phyloP scores from a whole-genome alignment of 2,888 invertebrate species.

The Heliconius aoede region DNA sequence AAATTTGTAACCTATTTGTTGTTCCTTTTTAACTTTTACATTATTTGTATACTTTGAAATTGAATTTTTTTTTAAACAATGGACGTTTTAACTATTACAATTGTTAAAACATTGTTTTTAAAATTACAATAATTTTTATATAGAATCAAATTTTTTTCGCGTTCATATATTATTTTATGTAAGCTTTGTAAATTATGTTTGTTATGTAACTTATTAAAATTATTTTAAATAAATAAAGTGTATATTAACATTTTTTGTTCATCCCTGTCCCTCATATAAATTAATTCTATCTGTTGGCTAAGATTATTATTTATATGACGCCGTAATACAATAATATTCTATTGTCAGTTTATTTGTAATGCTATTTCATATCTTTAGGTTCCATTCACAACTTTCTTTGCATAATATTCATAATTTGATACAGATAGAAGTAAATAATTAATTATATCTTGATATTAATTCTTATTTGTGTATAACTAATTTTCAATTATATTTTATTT shows the following conservation, averaged over 20 bases:
- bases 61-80: background rate
- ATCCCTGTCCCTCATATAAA: constrained; percentile 8
- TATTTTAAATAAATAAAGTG: constrained; percentile 56
- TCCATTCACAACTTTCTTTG: background rate
- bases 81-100: constrained; percentile 18
- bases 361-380: constrained; percentile 2
- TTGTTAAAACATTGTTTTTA: no score
- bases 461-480: background rate
- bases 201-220: constrained; percentile 58
- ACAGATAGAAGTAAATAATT: no score
- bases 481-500: background rate
- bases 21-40: constrained; percentile 35
- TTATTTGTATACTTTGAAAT: constrained; percentile 41
- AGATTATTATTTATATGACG: background rate
- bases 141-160: constrained; percentile 64
- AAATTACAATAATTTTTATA: constrained; percentile 41
- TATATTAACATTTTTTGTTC: constrained; percentile 52
- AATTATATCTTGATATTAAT: background rate
- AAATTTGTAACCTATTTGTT: constrained; percentile 43
- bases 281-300: background rate
- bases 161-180: constrained; percentile 46
- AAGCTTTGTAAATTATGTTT: constrained; percentile 54
- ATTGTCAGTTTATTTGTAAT: background rate
- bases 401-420: background rate
- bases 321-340: background rate